These are phyloP conservation scores for Trochalopteron elliotii DNA, from an alignment of 2,113 vertebrate genomes.

Conservation along the genomic window DNA sequence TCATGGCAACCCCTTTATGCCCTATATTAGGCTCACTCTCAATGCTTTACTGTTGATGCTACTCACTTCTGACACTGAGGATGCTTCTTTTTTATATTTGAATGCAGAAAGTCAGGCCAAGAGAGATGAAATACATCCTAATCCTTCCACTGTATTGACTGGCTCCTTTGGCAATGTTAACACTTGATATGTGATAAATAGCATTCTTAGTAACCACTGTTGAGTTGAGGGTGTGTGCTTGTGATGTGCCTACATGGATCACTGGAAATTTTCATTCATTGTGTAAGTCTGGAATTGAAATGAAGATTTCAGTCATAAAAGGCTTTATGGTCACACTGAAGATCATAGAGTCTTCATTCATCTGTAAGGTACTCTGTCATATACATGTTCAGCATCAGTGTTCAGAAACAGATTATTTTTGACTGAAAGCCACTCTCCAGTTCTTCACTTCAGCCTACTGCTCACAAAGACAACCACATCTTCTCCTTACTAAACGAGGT, in stretches of 20 bases:
- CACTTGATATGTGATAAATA: not conserved
- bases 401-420: not conserved
- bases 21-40: not conserved
- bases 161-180: not conserved
- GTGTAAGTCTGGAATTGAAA: not conserved
- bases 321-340: not conserved
- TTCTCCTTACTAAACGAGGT: not conserved
- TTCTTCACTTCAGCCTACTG: not conserved
- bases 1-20: not conserved
- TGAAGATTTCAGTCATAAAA: not conserved
- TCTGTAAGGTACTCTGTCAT: not conserved
- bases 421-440: not conserved
- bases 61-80: not conserved
- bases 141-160: not conserved
- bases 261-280: not conserved
- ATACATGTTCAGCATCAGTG: not conserved
- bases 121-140: not conserved
- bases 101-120: not conserved
- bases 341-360: not conserved
- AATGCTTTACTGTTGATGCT: not conserved
- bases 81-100: not conserved
- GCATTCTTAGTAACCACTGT: not conserved
- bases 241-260: not conserved
- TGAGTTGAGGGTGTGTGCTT: accelerated
- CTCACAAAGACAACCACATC: not conserved